Evolutionary conservation across 2,113 vertebrate genomes (phyloP).

Genomic region (Tychaedon coryphoeus): DNA sequence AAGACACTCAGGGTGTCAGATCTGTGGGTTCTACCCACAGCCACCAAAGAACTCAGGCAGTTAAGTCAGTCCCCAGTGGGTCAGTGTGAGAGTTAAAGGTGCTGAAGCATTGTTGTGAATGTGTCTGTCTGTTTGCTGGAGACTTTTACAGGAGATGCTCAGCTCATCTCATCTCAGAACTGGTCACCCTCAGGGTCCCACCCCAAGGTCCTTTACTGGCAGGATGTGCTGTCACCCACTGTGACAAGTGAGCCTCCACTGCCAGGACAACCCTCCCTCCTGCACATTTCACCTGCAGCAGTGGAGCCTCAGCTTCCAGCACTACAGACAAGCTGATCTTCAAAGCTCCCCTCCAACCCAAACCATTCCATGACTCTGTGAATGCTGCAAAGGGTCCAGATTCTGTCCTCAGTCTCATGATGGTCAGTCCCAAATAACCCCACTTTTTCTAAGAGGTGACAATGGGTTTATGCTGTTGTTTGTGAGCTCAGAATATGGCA

Average conservation of each 20-base stretch:
- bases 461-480: neutral
- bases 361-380: neutral
- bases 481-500: neutral
- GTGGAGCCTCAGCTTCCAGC: neutral
- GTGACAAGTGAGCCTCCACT: neutral
- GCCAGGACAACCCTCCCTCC: neutral
- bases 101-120: neutral
- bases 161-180: neutral
- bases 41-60: neutral
- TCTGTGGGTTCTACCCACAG: neutral
- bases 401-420: neutral
- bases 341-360: neutral
- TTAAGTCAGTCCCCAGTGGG: neutral
- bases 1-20: neutral
- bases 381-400: neutral
- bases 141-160: neutral
- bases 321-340: neutral
- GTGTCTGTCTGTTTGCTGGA: neutral
- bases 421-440: neutral
- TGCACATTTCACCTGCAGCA: neutral
- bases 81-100: neutral
- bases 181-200: neutral
- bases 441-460: neutral
- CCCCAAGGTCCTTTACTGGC: fast-evolving
- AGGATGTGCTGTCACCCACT: neutral